A percentile compares a stretch with the other conserved stretches of the same genome.
These are phyloP conservation scores for Percina caprodes DNA, from an alignment of 2,113 vertebrate species.

Conservation along the genomic window DNA sequence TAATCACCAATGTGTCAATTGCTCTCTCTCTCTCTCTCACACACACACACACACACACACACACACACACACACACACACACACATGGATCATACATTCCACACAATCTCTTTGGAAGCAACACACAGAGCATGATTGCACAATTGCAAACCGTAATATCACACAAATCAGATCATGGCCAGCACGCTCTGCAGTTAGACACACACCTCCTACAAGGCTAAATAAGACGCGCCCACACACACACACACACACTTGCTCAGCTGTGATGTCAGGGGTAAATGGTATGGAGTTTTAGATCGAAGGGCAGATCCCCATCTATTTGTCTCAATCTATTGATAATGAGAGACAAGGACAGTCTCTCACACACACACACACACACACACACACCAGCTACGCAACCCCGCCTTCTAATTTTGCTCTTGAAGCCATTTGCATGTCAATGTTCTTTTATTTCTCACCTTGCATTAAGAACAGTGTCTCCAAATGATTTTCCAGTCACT, in stretches of 20 bases:
- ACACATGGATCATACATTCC: constrained; percentile 10
- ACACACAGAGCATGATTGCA: background rate
- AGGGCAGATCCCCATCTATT: constrained; percentile 71
- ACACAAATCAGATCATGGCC: constrained; percentile 34
- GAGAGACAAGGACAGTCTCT: constrained; percentile 64
- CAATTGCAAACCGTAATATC: constrained; percentile 6
- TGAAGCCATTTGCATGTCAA: constrained; percentile 46
- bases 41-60: constrained; percentile 6
- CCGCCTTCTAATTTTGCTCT: constrained; percentile 33
- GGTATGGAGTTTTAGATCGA: constrained; percentile 61
- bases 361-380: background rate
- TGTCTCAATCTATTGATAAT: constrained; percentile 75
- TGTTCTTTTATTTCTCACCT: constrained; percentile 60
- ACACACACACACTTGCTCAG: constrained; percentile 4
- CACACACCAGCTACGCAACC: background rate
- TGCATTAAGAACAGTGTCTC: constrained; percentile 46
- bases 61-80: background rate
- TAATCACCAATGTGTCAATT: constrained; percentile 36
- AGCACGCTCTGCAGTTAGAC: background rate
- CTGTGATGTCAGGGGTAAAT: constrained; percentile 61
- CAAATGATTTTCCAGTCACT: constrained; percentile 53
- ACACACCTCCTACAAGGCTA: constrained; percentile 24
- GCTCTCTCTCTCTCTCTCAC: background rate
- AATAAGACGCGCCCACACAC: constrained; percentile 16
- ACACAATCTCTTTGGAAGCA: background rate